A percentile compares a stretch with the other conserved stretches of the same genome.
phyloP scores from a whole-genome alignment of 2,888 invertebrate genomes.

The Lordiphosa fenestrarum region DNA sequence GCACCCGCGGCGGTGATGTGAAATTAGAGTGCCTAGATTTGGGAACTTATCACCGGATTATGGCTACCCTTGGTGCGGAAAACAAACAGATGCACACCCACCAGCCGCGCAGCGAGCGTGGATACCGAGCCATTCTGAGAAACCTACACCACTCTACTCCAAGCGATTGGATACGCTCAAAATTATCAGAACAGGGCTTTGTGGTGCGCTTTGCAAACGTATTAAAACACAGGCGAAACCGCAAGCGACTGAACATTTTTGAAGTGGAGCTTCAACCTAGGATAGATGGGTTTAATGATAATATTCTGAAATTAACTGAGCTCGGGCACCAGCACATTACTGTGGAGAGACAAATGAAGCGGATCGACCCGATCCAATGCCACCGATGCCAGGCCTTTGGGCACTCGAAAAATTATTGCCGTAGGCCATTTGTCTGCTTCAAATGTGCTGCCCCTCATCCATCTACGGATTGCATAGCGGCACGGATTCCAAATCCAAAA shows the following conservation, averaged over 20 bases:
- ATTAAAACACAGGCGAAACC: neutral
- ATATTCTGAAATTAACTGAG: neutral
- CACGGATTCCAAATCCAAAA: neutral
- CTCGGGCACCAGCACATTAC: neutral
- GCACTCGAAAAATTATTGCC: neutral
- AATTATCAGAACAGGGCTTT: neutral
- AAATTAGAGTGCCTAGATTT: too few species aligned
- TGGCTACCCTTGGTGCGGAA: too few species aligned
- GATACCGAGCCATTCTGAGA: neutral
- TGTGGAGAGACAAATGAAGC: neutral
- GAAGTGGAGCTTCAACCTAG: neutral
- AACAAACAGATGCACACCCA: neutral
- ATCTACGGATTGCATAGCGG: neutral
- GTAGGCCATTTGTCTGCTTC: neutral
- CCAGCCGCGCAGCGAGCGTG: neutral
- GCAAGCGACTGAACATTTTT: neutral
- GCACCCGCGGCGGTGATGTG: too few species aligned
- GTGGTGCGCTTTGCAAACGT: neutral
- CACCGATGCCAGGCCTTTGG: conserved; percentile 2
- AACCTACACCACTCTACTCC: neutral
- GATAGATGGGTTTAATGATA: neutral
- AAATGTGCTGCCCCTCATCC: neutral
- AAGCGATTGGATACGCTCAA: neutral
- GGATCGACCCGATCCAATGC: conserved; percentile 1
- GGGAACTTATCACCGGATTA: too few species aligned